Conservation (phyloP, 2,888 invertebrate genomes). For the Halocaridina rubra region DNA sequence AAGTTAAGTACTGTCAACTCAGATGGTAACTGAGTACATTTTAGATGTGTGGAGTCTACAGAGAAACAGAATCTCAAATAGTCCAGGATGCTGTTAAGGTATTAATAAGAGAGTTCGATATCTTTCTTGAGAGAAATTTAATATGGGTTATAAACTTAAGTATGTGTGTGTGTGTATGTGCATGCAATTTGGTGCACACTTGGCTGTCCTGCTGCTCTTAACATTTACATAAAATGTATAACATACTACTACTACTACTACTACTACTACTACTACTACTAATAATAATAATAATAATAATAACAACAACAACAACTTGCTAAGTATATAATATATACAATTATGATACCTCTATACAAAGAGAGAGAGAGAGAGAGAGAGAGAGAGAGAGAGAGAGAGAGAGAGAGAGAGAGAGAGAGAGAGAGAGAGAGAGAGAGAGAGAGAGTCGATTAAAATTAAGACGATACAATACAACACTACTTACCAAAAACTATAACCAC, state of each 20-base stretch:
- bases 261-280: too few species aligned
- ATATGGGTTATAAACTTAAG: not conserved
- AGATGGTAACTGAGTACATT: too few species aligned
- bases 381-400: not conserved
- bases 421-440: not conserved
- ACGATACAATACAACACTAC: too few species aligned
- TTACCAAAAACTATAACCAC: too few species aligned
- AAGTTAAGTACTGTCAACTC: too few species aligned
- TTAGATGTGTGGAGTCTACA: not conserved
- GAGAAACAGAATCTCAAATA: not conserved
- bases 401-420: not conserved
- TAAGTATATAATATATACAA: too few species aligned
- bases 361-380: not conserved
- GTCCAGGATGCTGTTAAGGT: not conserved
- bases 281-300: too few species aligned
- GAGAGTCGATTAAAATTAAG: too few species aligned
- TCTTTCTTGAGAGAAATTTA: not conserved
- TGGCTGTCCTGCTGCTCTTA: not conserved
- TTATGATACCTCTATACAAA: too few species aligned
- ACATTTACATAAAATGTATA: too few species aligned
- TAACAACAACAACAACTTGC: too few species aligned
- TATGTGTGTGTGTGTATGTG: constrained; percentile 4
- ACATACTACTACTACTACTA: too few species aligned
- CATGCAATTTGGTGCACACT: not conserved
- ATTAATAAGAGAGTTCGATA: not conserved